Base-by-base conservation (phyloP, 2,888 invertebrate genomes). In the Empis livida region DNA sequence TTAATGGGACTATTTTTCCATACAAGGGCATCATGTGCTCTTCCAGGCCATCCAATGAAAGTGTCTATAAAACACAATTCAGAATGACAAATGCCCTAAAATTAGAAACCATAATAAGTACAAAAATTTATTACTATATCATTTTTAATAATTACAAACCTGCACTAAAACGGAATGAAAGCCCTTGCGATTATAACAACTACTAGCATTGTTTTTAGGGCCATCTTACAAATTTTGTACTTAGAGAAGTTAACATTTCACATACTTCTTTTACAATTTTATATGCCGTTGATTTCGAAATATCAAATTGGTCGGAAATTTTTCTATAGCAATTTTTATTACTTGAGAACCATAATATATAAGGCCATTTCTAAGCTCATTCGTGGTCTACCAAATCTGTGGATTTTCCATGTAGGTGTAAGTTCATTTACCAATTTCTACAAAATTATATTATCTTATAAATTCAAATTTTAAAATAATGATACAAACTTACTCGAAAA, bases 41-140 rank as follows among this genome's bases (percentile, higher is more conserved):
- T 42, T 15, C 46, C 46, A 32, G 46, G 42, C 42, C 46, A 46
- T 27, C 42, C 46, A 46, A 46, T 17, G 15, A 42, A 46, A 38
- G 30, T 23, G 17, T 30, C 30, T 10, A 14, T 45, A 20, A 39
- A 45, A 39, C 38, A 16, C 9, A 10, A 41, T 40, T 46, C 31
- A 27, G 42, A 38, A 32, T 46, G 38, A 31, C 42, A 46, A 14
- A 42, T 37, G 23, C 23, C 42, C 38, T 43, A 39, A 43, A 38
- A 43, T 38, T 16, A 37, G 43, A 30, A 31, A 27, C 8, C 5
- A 16, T 42, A 37, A 31, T 17, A 41, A 32, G 17, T 39, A 40
- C 16, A 32, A 17, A 41, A 20, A 15, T 27, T 27, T 17, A 17
- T 17, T 31, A 42, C 32, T 14, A 41, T 46, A 45, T 32, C 16